These are phyloP conservation scores for Okamejei kenojei DNA, from an alignment of 2,797 vertebrate species.

Conservation along the genomic window DNA sequence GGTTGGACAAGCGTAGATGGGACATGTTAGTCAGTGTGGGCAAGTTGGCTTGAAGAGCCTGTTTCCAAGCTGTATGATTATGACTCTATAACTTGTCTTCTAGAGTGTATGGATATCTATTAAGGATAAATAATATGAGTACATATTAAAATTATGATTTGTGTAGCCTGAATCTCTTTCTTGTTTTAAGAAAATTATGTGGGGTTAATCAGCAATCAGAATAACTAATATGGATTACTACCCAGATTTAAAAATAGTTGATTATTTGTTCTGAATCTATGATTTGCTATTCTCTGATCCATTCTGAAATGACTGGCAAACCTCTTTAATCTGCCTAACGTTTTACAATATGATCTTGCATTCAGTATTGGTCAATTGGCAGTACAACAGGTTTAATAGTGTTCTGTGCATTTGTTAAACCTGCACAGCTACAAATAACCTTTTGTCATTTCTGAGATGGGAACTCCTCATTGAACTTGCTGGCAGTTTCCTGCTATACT, in stretches of 20 bases:
- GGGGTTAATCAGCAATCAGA: slow-evolving; percentile 1
- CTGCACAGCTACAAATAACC: neutral
- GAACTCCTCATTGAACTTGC: neutral
- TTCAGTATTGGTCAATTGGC: neutral
- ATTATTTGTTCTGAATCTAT: neutral
- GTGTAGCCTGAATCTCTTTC: neutral
- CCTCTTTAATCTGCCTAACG: neutral
- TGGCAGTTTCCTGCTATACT: neutral
- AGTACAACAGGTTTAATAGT: neutral
- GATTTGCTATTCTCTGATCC: neutral
- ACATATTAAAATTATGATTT: neutral
- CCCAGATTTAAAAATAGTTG: too few species aligned
- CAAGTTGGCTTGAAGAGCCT: too few species aligned
- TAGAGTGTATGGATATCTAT: neutral
- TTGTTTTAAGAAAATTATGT: neutral
- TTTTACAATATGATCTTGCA: neutral
- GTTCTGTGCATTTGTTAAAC: neutral
- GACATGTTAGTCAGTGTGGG: too few species aligned
- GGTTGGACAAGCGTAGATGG: too few species aligned
- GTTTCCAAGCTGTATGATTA: too few species aligned
- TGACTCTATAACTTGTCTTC: too few species aligned
- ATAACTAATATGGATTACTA: neutral
- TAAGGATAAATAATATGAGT: neutral
- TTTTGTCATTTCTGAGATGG: neutral
- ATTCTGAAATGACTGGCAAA: neutral